Evolutionary conservation across 2,888 invertebrate genomes (phyloP), one percentile per base, ranked within the genome.

Genomic region (Athetis lepigone): DNA sequence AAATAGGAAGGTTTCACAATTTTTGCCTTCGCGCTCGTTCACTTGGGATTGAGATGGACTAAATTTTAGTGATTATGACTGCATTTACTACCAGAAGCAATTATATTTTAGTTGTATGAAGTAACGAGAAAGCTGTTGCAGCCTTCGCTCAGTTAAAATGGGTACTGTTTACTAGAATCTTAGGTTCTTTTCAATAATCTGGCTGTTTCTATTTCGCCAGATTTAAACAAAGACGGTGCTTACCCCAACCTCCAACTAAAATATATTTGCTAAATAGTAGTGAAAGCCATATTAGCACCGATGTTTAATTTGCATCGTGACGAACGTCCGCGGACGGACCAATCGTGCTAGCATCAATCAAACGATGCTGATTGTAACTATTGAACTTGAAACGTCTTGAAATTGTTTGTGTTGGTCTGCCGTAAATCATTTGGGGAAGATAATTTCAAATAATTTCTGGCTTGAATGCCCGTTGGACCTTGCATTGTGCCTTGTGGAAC

Each of bases 1-100:
- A 87, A 82, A 83, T 85, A 81, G 79, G 80, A 76, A 79, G 79
- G 81, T 79, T 83, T 86, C 86, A 83, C 86, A 84, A 81, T 80
- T 81, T 86, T 83, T 82, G 85, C 86, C 85, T 85, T 84, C 69
- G 66, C 71, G 79, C 70, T 79, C 68, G 56, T 70, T 79, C 70
- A 77, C 74, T 77, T 84, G 76, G 75, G 77, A 76, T 77, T 72
- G 66, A 74, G 63, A 81, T 65, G 50, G 49, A 69, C 50, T 51
- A 69, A 39, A 62, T 75, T 80, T 62, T 60, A 18, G 70, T 72
- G 70, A 56, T 70, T 63, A 65, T 63, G 69, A 54, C 52, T 69
- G 61, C 66, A 70, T 80, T 59, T 64, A 64, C 63, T 73, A 59
- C 21, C 25, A 51, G 19, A 52, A 49, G 49, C 67, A 64, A 67